Base-by-base conservation (phyloP, 2,888 invertebrate genomes). In the Lasioglossum calceatum region DNA sequence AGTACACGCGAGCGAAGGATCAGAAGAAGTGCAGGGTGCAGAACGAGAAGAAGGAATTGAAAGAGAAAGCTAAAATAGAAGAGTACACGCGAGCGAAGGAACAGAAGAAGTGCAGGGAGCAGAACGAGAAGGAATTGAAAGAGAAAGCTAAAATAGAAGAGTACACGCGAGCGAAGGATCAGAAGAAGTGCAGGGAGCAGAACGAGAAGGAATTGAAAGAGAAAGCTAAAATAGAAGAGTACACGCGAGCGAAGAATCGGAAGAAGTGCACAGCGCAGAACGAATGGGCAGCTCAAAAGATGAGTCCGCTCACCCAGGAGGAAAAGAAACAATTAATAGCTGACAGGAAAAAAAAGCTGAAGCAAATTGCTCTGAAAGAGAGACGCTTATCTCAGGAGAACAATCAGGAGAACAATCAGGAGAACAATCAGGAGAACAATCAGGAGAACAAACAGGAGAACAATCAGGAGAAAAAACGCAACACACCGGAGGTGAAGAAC, bases 271-370 rank as follows among this genome's bases (percentile, higher is more conserved):
- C 1, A 50, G 12, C 87, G 89, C 27, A 87, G 86, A 73, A 1
- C 75, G 5, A 78, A 77, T 92, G 90, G 87, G 87, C 91, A 39
- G 39, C 39, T 42, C 42, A 42, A 36, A 89, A 73, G 76, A 39
- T 14, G 16, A 76, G 77, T 19, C 64, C 79, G 23, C 73, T 91
- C 27, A 86, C 88, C 0, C 91, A 91, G 16, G 87, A 91, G 67
- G 90, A 93, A 36, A 91, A 86, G 58, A 86, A 81, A n/a, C 44
- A 27, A n/a, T 75, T 95, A 94, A 85, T 94, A 42, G 92, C 96
- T 95, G 94, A 95, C 95, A 92, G 96, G 47, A 96, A 96, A 88
- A 95, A 95, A 73, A 96, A 95, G 90, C 94, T 96, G 19, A 96
- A 96, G 91, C 95, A 96, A 93, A 93, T 96, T 86, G 96, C 96